Conservation (phyloP, 2,888 invertebrate species). For the Drosophila affinis region DNA sequence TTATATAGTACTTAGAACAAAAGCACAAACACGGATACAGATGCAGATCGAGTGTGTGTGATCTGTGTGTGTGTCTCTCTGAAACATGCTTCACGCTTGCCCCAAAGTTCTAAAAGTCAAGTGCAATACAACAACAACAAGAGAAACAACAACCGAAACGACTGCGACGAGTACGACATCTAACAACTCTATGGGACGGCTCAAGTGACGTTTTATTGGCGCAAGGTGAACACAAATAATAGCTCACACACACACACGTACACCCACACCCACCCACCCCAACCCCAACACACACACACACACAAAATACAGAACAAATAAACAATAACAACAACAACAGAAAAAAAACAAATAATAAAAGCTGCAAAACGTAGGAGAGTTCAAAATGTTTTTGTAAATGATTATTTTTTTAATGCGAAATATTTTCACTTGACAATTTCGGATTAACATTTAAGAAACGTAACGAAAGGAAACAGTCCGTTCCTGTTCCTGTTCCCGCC, state of each 20-base stretch:
- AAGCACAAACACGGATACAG: conserved; percentile 8
- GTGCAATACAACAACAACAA: conserved; percentile 58
- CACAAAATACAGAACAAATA: conserved; percentile 29
- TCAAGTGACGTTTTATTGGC: conserved; percentile 76
- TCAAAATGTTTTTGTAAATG: conserved; percentile 61
- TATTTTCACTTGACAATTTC: conserved; percentile 20
- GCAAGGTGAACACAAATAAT: conserved; percentile 55
- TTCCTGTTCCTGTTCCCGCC: too few species aligned
- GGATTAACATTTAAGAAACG: conserved; percentile 29
- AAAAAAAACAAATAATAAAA: conserved; percentile 19
- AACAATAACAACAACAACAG: conserved; percentile 25
- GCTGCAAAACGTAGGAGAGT: conserved; percentile 49
- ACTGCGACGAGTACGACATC: conserved; percentile 21
- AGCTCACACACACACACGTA: conserved; percentile 3
- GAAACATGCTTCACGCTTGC: conserved; percentile 72
- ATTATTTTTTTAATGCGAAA: not conserved
- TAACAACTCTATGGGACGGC: conserved; percentile 45
- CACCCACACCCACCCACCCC: not conserved
- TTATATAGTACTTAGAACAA: conserved; percentile 20
- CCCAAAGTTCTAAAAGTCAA: conserved; percentile 76
- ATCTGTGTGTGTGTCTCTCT: conserved; percentile 43
- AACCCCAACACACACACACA: not conserved
- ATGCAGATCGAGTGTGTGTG: conserved; percentile 10
- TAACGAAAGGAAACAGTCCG: too few species aligned
- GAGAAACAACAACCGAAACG: conserved; percentile 33